Base-by-base conservation (phyloP, 2,888 invertebrate species). In the Tenthredo amoena region DNA sequence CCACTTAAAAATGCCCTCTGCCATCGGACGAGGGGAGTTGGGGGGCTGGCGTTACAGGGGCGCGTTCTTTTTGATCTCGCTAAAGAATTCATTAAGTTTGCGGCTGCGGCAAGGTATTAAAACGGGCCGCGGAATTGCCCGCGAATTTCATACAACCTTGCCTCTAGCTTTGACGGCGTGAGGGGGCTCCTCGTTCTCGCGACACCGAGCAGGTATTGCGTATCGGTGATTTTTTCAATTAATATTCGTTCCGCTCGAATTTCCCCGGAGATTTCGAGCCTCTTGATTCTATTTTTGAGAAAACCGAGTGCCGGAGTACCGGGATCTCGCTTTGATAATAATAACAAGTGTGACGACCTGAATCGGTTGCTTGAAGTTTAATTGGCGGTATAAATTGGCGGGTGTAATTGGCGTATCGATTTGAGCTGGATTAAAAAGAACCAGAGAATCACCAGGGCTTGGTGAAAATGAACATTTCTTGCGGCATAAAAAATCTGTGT, bases 71-170 rank as follows among this genome's bases (percentile, higher is more conserved):
- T 93, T 93, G 93, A 93, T 93, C 93, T 92, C 90, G 90, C 91
- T 92, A 92, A 93, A 92, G 93, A 93, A 93, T 93, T 93, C 93
- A 93, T 93, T 93, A 93, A 93, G 93, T 93, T 92, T 89, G 90
- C 82, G 85, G 85, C 91, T 91, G 92, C 89, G 87, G 91, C 91
- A 92, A 91, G 91, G 91, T 92, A 93, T 93, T 93, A 93, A 93
- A 91, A 93, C 91, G 91, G 89, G 91, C 90, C 89, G 89, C 91
- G 89, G 90, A 90, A 92, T 83, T 83, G 71, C 83, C 83, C 83
- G 83, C 83, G 83, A 83, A 83, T 83, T 83, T 83, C 83, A 62
- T 81, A 65, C 81, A 62, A 15, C 81, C 40, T 65, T 81, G 81
- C 62, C 40, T 58, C 40, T 65, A 81, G 83, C 83, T 83, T 83